Percentiles rank a stretch among this genome's conserved stretches.
Conservation (phyloP, 2,888 invertebrate species). For the Dione juno region DNA sequence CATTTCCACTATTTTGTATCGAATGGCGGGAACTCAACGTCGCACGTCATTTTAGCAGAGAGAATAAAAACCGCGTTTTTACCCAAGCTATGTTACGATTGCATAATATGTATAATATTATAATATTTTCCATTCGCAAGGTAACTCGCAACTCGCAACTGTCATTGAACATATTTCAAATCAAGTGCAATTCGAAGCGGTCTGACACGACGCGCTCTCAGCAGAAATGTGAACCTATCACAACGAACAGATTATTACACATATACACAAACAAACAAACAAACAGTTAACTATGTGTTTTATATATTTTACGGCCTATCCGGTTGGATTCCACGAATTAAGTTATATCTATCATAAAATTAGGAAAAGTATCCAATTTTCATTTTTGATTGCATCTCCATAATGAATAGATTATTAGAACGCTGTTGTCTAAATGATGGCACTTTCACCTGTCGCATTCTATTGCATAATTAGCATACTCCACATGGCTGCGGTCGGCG, state of each 20-base stretch:
- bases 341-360: slow-evolving; percentile 10
- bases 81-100: too few relatives aligned
- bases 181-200: slow-evolving; percentile 35
- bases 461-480: not conserved
- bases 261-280: too few relatives aligned
- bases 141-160: slow-evolving; percentile 7
- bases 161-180: slow-evolving; percentile 28
- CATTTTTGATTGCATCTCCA: slow-evolving; percentile 8
- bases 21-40: too few relatives aligned
- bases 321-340: slow-evolving; percentile 12
- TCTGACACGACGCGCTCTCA: slow-evolving; percentile 1
- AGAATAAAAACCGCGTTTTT: too few relatives aligned
- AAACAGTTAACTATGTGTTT: not conserved
- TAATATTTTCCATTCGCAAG: too few relatives aligned
- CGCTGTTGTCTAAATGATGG: not conserved
- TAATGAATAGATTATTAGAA: slow-evolving; percentile 7
- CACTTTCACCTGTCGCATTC: slow-evolving; percentile 22
- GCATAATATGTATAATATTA: too few relatives aligned
- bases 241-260: not conserved
- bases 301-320: not conserved
- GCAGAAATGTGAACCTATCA: slow-evolving; percentile 31
- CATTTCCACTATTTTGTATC: too few relatives aligned
- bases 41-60: too few relatives aligned
- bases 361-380: slow-evolving; percentile 13
- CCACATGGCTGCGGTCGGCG: not conserved